Evolutionary conservation across 2,888 invertebrate genomes (phyloP), one percentile per base, ranked within the genome.

Genomic region (Spisula subtruncata): DNA sequence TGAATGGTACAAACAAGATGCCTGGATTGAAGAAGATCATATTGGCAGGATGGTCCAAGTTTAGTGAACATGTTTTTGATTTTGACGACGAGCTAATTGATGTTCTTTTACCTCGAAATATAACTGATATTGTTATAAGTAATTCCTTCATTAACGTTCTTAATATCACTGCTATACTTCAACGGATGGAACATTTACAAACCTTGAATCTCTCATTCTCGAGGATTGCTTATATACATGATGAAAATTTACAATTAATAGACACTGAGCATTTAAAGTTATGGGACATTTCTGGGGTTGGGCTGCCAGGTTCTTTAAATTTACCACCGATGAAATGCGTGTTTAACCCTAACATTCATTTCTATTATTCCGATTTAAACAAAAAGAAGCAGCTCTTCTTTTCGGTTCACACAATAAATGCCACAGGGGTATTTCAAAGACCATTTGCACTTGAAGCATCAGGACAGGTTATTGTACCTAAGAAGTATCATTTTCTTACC

Each of bases 21-120:
- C 29, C 82, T 0, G 29, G 14, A n/a, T 14, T 54, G 54, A 16
- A 51, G 0, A 54, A 82, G 29, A 5, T 82, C 20, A 32, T 56
- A 54, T 54, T 82, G 12, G 54, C 29, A 0, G 29, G 54, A 5
- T 82, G 51, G 82, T 32, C 51, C 29, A n/a, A 8, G 0, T 54
- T 54, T 54, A 16, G 32, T 29, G 32, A 54, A 51, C 12, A 29
- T 56, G 54, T 54, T 18, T 82, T 82, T 82, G 82, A 82, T 82
- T 16, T 41, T 41, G 41, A 41, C 41, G 41, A 41, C 8, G 8
- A 41, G 8, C 20, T 60, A 51, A 35, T 83, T 16, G 35, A 83
- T 4, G 29, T 41, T 0, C 41, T 83, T 41, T 60, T 83, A 20
- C 83, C 83, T 20, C 32, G 83, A 20, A 83, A 83, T 20, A 83